Conservation (phyloP, 2,797 vertebrate species). For the Trematomus bernacchii region DNA sequence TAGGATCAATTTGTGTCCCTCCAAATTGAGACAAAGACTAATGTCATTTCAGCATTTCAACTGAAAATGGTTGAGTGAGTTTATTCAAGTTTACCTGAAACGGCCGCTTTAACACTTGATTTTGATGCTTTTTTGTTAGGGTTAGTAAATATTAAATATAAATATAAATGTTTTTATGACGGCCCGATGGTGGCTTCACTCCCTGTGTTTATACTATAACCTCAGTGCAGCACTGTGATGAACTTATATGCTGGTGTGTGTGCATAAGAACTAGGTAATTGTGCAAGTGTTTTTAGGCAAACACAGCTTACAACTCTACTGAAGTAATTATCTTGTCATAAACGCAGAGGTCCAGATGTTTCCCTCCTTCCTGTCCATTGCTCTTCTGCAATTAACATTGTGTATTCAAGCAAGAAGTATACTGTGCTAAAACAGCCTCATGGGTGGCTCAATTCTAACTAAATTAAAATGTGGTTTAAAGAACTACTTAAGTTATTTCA, state of each 20-base stretch:
- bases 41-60: background rate
- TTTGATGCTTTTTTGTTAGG: background rate
- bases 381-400: background rate
- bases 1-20: background rate
- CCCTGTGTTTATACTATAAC: background rate
- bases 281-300: background rate
- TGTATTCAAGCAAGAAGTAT: background rate
- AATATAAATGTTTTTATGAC: background rate
- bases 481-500: background rate
- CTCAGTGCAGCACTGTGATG: background rate
- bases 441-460: background rate
- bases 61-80: too few species aligned
- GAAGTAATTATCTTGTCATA: background rate
- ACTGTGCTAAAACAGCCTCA: background rate
- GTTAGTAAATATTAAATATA: background rate
- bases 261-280: background rate
- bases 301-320: background rate
- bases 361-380: background rate
- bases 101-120: background rate
- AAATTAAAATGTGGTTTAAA: background rate
- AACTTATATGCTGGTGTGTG: background rate
- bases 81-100: background rate
- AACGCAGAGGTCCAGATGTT: slow-evolving; percentile 25
- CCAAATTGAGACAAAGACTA: background rate
- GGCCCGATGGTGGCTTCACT: background rate